Base-by-base conservation (phyloP, 2,113 vertebrate species). In the Zapornia atra region DNA sequence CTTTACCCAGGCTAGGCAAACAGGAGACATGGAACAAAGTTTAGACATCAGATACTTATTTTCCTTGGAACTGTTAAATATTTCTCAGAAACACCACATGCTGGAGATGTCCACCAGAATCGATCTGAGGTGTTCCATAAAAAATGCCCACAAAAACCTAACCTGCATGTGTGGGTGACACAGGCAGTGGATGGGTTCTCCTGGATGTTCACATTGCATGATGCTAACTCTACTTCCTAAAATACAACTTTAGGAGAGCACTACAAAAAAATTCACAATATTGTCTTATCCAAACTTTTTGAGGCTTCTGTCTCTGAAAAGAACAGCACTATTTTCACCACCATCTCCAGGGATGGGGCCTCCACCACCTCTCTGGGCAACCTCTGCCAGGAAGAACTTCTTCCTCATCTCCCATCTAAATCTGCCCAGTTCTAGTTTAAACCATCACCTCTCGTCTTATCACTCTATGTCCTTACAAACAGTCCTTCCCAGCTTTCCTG, bases 181-280 rank as follows among this genome's bases (percentile, higher is more conserved):
- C 4, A 5, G 10, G 31, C 12, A 8, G 40, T 2, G 13, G 61
- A 75, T 11, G 14, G 33, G 19, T 18, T 51, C 60, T 22, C 12
- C 5, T 0, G 1, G 11, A 11, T 42, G 22, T 33, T 42, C 24
- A 8, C 5, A 14, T 20, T 20, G 24, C 15, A 20, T 0, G 4
- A 79, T 15, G 24, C 13, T 22, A 5, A 33, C 22, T 19, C 16
- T 24, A n/a, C 10, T 76, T 29, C 12, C 76, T 56, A n/a, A 20
- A 79, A 60, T 57, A 57, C 48, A 8, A 6, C 57, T 79, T 50
- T 63, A 33, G 60, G 59, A n/a, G 11, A 65, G 25, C n/a, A 51
- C 20, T 20, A 17, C n/a, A 77, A 75, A 82, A 46, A 56, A 8
- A 50, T 24, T 24, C 7, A 2, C 1, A 0, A 46, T 61, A 20